Evolutionary conservation across 2,888 invertebrate species (phyloP).

Genomic region (Heliconius charithonia): DNA sequence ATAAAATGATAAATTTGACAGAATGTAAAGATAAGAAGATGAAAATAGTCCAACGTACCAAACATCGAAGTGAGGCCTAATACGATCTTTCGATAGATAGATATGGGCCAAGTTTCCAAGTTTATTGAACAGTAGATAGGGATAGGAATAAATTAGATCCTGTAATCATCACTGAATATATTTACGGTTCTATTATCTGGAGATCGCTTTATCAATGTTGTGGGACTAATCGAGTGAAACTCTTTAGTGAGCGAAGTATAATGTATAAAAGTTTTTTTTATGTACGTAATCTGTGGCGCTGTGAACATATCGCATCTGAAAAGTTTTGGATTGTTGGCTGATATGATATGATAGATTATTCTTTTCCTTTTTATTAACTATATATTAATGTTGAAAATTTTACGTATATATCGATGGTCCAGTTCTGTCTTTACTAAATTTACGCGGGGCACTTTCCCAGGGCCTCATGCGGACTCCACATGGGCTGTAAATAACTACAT

Average conservation of each 20-base stretch:
- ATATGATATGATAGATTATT: no score
- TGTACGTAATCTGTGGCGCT: not conserved
- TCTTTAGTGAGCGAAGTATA: not conserved
- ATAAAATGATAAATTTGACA: constrained; percentile 8
- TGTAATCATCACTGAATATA: constrained; percentile 25
- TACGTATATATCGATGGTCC: no score
- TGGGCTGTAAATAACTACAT: not conserved
- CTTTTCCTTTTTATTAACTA: no score
- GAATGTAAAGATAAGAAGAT: constrained; percentile 15
- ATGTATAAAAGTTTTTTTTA: not conserved
- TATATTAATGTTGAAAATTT: no score
- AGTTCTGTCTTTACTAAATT: not conserved
- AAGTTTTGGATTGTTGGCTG: no score
- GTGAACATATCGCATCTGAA: no score
- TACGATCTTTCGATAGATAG: constrained; percentile 8
- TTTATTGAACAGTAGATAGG: constrained; percentile 30
- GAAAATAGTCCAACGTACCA: constrained; percentile 16
- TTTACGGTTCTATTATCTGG: constrained; percentile 14
- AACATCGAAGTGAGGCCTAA: constrained; percentile 9
- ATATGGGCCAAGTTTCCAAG: constrained; percentile 30
- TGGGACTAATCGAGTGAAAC: constrained; percentile 20
- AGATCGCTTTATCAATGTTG: constrained; percentile 20
- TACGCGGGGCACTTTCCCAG: not conserved
- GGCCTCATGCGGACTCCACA: not conserved
- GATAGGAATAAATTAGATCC: constrained; percentile 30